phyloP scores from a whole-genome alignment of 2,113 vertebrate genomes.

The Centrocercus urophasianus region DNA sequence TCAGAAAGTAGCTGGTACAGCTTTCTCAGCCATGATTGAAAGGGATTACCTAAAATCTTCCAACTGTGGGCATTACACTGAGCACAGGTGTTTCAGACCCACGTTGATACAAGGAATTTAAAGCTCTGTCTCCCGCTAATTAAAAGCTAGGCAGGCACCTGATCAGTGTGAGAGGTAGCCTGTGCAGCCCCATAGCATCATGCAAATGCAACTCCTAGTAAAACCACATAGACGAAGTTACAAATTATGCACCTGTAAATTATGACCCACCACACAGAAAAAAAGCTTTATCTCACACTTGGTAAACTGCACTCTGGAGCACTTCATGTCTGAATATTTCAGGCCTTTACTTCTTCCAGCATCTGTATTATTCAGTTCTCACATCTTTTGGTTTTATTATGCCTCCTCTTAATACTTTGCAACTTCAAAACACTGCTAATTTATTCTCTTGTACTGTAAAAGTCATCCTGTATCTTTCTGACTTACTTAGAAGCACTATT shows the following conservation, averaged over 20 bases:
- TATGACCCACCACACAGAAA: background rate
- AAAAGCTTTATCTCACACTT: background rate
- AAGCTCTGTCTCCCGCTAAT: background rate
- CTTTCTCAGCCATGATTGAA: background rate
- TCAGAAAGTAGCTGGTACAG: background rate
- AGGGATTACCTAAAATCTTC: background rate
- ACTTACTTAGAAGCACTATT: slow-evolving; percentile 42
- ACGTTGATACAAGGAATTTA: background rate
- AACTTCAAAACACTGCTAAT: slow-evolving; percentile 48
- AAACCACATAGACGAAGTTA: background rate
- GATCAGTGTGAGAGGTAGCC: background rate
- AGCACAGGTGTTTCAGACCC: background rate
- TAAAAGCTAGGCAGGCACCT: background rate
- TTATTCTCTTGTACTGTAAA: slow-evolving; percentile 47
- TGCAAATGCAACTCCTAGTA: background rate
- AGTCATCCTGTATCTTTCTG: slow-evolving; percentile 26
- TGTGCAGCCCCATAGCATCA: background rate
- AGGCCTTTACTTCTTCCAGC: background rate
- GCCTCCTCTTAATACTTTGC: slow-evolving; percentile 18
- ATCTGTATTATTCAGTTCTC: slow-evolving; percentile 1
- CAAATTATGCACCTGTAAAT: background rate
- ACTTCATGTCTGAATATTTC: background rate
- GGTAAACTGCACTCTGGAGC: background rate
- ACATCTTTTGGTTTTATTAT: background rate
- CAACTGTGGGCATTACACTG: background rate